These are phyloP conservation scores for Meiosimyza platycephala DNA, from an alignment of 2,888 invertebrate genomes.

Conservation along the genomic window DNA sequence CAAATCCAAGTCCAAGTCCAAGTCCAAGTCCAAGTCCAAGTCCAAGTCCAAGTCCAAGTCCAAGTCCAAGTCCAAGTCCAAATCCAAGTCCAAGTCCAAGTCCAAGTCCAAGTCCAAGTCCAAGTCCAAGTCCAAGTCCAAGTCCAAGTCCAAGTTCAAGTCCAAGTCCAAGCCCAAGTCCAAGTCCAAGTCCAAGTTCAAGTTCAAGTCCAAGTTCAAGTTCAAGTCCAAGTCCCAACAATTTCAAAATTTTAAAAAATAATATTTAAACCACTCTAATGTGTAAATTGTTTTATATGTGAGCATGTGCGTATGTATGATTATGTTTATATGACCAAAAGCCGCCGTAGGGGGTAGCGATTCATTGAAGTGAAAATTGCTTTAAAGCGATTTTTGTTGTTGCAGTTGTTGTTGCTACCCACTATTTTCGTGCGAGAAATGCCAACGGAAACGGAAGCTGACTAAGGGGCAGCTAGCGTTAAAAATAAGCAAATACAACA, in stretches of 20 bases:
- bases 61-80: too few relatives aligned
- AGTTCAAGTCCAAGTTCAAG: too few relatives aligned
- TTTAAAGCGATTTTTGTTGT: slow-evolving; percentile 32
- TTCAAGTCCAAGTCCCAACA: not conserved
- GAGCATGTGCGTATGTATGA: slow-evolving; percentile 1
- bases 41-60: too few relatives aligned
- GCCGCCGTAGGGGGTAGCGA: slow-evolving; percentile 10
- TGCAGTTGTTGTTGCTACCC: not conserved
- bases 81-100: too few relatives aligned
- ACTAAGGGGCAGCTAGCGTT: slow-evolving; percentile 1
- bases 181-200: too few relatives aligned
- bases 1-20: too few relatives aligned
- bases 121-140: too few relatives aligned
- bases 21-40: too few relatives aligned
- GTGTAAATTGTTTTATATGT: slow-evolving; percentile 5
- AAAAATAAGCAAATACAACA: not conserved
- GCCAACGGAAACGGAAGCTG: not conserved
- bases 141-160: too few relatives aligned
- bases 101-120: too few relatives aligned
- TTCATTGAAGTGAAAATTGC: slow-evolving; percentile 33
- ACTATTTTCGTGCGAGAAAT: not conserved
- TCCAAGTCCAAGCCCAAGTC: too few relatives aligned
- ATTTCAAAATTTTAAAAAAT: not conserved
- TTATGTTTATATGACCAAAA: not conserved
- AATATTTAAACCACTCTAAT: not conserved